These are phyloP conservation scores for Eupithecia exiguata DNA, from an alignment of 2,888 invertebrate genomes.

Conservation along the genomic window DNA sequence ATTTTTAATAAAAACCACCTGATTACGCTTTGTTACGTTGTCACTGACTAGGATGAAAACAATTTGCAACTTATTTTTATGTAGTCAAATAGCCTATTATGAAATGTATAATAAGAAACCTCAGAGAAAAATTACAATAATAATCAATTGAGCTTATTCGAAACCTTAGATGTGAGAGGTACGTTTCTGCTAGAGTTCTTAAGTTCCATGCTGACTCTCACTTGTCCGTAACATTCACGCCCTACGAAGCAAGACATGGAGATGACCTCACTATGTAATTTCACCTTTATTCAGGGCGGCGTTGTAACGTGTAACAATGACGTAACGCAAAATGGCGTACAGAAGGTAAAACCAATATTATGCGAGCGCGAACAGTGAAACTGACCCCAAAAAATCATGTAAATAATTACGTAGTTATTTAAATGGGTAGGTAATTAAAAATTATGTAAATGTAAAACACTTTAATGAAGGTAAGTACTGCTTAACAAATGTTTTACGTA, in stretches of 20 bases:
- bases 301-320: not conserved
- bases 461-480: not conserved
- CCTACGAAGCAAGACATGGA: not conserved
- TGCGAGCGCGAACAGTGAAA: not conserved
- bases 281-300: constrained; percentile 3
- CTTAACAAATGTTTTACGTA: not conserved
- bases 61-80: too few relatives aligned
- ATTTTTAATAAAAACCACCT: too few relatives aligned
- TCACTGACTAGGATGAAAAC: too few relatives aligned
- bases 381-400: constrained; percentile 9
- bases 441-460: not conserved
- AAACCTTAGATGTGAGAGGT: too few relatives aligned
- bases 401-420: not conserved
- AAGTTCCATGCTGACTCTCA: not conserved
- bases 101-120: too few relatives aligned
- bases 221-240: not conserved
- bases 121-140: too few relatives aligned
- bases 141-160: too few relatives aligned
- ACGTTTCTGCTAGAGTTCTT: not conserved
- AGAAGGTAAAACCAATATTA: not conserved
- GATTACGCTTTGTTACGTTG: too few relatives aligned
- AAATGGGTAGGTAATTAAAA: not conserved
- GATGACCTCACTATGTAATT: constrained; percentile 1
- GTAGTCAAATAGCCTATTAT: too few relatives aligned
- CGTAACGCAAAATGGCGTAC: constrained; percentile 1